These are phyloP conservation scores for Drosophila micromelanica DNA, from an alignment of 1,140 invertebrate genomes.

Conservation along the genomic window DNA sequence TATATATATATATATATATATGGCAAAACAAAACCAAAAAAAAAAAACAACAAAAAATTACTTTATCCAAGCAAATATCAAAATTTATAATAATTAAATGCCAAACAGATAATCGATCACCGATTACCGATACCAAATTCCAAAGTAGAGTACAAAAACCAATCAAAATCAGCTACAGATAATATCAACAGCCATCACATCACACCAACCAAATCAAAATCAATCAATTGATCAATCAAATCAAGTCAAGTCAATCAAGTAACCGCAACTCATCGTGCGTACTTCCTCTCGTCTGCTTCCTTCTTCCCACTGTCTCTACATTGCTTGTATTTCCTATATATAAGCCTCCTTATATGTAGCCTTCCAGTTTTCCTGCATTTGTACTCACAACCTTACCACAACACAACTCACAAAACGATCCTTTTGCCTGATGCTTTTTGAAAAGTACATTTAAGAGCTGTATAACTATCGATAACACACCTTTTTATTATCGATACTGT, in stretches of 20 bases:
- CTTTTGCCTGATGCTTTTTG: constrained; percentile 18
- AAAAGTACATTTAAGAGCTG: constrained; percentile 25
- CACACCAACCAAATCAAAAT: constrained; percentile 71
- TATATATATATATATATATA: too few species aligned
- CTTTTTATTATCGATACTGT: constrained; percentile 6
- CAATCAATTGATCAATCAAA: constrained; percentile 58
- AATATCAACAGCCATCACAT: constrained; percentile 70
- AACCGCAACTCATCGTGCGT: constrained; percentile 75
- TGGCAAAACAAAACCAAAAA: constrained; percentile 23
- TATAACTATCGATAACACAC: constrained; percentile 24
- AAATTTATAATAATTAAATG: constrained; percentile 16
- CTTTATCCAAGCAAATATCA: too few species aligned
- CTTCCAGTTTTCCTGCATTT: constrained; percentile 52
- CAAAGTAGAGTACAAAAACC: constrained; percentile 44
- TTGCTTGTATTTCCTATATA: constrained; percentile 53
- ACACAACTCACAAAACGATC: constrained; percentile 25
- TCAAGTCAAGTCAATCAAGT: constrained; percentile 25
- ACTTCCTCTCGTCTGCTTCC: constrained; percentile 62
- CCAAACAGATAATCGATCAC: constrained; percentile 18
- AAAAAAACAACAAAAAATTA: constrained; percentile 3
- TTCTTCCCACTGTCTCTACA: constrained; percentile 48
- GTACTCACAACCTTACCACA: constrained; percentile 50
- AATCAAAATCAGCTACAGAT: constrained; percentile 58
- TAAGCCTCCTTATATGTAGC: constrained; percentile 50
- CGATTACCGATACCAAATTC: constrained; percentile 29